Conservation (phyloP, 2,888 invertebrate species). For the Bedellia somnulentella region DNA sequence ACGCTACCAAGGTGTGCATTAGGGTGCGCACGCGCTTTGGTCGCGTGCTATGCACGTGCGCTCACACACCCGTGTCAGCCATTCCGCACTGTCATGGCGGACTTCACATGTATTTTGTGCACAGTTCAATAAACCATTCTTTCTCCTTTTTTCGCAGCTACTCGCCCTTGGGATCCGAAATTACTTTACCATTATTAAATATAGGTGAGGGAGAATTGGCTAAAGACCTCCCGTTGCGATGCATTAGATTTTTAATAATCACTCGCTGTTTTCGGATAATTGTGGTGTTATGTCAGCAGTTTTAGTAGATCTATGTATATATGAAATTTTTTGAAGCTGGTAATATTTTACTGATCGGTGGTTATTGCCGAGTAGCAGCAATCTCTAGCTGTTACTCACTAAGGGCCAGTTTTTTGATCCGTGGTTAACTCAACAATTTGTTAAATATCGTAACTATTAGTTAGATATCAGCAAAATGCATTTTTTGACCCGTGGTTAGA, state of each 20-base stretch:
- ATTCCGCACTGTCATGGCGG: slow-evolving; percentile 46
- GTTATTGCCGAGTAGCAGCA: too few species aligned
- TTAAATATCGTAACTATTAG: too few species aligned
- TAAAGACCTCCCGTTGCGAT: background rate
- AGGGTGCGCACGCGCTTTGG: slow-evolving; percentile 15
- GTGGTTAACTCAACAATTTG: too few species aligned
- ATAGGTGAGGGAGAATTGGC: slow-evolving; percentile 9
- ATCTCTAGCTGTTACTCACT: too few species aligned
- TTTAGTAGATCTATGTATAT: too few species aligned
- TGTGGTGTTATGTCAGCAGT: too few species aligned
- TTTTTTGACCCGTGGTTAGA: too few species aligned
- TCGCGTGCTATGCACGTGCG: slow-evolving; percentile 30
- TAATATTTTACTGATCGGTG: too few species aligned
- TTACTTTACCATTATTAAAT: slow-evolving; percentile 39
- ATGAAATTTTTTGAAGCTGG: too few species aligned
- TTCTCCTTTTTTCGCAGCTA: slow-evolving; percentile 20
- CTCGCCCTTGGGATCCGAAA: slow-evolving; percentile 36
- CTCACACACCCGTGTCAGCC: slow-evolving; percentile 27
- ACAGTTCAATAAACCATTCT: slow-evolving; percentile 22
- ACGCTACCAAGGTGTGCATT: slow-evolving; percentile 40
- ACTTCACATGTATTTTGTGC: slow-evolving; percentile 28
- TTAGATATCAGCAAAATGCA: too few species aligned
- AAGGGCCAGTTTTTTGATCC: too few species aligned
- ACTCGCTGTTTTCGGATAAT: too few species aligned
- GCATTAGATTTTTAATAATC: slow-evolving; percentile 1